Evolutionary conservation across 2,888 invertebrate species (phyloP), one percentile per base, ranked within the genome.

Genomic region (Eristalinus aeneus): DNA sequence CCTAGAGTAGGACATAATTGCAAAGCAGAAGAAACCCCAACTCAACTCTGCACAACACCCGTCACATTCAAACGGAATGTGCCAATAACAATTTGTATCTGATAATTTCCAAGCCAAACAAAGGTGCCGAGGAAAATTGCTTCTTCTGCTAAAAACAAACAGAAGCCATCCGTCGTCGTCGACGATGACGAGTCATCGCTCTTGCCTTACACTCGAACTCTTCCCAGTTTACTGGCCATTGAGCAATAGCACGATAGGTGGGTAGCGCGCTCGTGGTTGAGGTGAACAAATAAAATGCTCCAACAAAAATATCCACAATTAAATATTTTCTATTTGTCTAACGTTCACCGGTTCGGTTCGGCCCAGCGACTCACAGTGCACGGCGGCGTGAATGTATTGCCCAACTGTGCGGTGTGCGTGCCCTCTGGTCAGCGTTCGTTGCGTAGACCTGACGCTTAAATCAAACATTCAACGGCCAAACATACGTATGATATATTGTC

Each of bases 91-190:
- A 39, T 67, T 61, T 53, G 31, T 75, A 71, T 84, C 78, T 74
- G 71, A 63, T 76, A 76, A 85, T 81, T 73, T 54, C 58, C 58
- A 27, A 60, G n/a, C 81, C 81, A 85, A 85, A 85, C 60, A 85
- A 81, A 85, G 76, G 76, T 77, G 76, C 34, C 54, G 22, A 60
- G 68, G 68, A 68, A 85, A 85, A 80, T 80, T 85, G 32, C 73
- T 68, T 79, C 60, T 79, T 76, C 60, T 54, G 61, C 23, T 27
- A 32, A 67, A 63, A 53, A 32, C 12, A 75, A 69, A 68, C 80
- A 69, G 74, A 74, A 75, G 74, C 34, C 69, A 36, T 36, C 22
- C 11, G 64, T 75, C 72, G 34, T 23, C 27, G 27, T 27, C 27
- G 5, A 3, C 27, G 27, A n/a, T n/a, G n/a, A n/a, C n/a, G n/a